Evolutionary conservation across 2,113 vertebrate species (phyloP).

Genomic region (Barbus barbus): DNA sequence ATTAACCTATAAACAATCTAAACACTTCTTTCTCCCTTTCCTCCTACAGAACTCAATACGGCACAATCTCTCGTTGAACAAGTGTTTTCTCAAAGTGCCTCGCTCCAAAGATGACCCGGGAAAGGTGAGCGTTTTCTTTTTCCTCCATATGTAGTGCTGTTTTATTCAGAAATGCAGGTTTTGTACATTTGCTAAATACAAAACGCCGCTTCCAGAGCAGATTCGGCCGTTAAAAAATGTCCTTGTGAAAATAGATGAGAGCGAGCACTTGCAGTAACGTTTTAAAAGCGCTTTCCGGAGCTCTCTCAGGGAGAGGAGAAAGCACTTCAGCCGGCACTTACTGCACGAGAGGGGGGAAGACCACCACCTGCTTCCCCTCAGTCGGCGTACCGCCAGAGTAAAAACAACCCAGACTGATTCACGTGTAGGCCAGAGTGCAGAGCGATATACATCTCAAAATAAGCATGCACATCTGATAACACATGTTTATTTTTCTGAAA

Average conservation of each 20-base stretch:
- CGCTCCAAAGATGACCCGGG: constrained; percentile 83
- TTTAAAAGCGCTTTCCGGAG: constrained; percentile 43
- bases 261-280: constrained; percentile 13
- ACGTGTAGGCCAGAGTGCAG: background rate
- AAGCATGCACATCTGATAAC: background rate
- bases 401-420: background rate
- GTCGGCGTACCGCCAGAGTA: background rate
- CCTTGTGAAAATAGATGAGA: constrained; percentile 39
- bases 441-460: background rate
- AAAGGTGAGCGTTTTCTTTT: constrained; percentile 70
- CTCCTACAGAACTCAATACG: constrained; percentile 78
- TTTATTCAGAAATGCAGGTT: constrained; percentile 37
- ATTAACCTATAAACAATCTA: constrained; percentile 48
- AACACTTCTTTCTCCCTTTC: constrained; percentile 46
- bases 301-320: constrained; percentile 35
- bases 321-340: constrained; percentile 47
- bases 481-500: background rate
- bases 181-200: constrained; percentile 33
- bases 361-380: constrained; percentile 35
- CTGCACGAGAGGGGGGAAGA: constrained; percentile 32
- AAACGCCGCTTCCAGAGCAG: constrained; percentile 18
- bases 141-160: constrained; percentile 12
- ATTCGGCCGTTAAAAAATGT: constrained; percentile 42
- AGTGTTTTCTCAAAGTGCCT: constrained; percentile 86
- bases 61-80: constrained; percentile 83